phyloP scores from a whole-genome alignment of 2,113 vertebrate genomes.

The Paralichthys olivaceus region DNA sequence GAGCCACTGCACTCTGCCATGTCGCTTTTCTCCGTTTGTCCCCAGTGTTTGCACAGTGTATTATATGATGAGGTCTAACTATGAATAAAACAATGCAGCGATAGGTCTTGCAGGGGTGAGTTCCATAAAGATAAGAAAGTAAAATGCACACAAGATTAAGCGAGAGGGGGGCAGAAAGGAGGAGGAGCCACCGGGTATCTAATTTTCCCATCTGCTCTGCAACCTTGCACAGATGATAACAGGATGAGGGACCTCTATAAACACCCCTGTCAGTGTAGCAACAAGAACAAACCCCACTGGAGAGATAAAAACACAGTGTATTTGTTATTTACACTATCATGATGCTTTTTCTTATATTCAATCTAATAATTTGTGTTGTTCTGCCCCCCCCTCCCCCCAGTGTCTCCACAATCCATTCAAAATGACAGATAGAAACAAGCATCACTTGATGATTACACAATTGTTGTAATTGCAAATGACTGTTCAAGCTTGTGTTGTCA shows the following conservation, averaged over 20 bases:
- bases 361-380: neutral
- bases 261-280: slow-evolving; percentile 25
- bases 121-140: slow-evolving; percentile 30
- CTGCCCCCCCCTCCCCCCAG: neutral
- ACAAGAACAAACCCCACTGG: slow-evolving; percentile 5
- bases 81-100: slow-evolving; percentile 17
- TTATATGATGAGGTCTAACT: slow-evolving; percentile 23
- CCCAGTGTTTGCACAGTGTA: slow-evolving; percentile 24
- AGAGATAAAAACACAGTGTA: slow-evolving; percentile 4
- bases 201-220: slow-evolving; percentile 36
- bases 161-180: neutral
- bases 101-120: neutral
- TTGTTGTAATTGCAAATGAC: slow-evolving; percentile 5
- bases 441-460: slow-evolving; percentile 6
- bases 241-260: slow-evolving; percentile 17
- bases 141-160: slow-evolving; percentile 6
- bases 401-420: slow-evolving; percentile 9
- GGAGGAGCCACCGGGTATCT: slow-evolving; percentile 26
- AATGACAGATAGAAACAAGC: neutral
- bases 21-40: slow-evolving; percentile 9
- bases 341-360: neutral
- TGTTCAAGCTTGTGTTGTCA: neutral
- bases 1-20: slow-evolving; percentile 3
- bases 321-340: slow-evolving; percentile 7
- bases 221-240: slow-evolving; percentile 39